Base-by-base conservation (phyloP, 2,888 invertebrate species). In the Agonopterix alstromeriana region DNA sequence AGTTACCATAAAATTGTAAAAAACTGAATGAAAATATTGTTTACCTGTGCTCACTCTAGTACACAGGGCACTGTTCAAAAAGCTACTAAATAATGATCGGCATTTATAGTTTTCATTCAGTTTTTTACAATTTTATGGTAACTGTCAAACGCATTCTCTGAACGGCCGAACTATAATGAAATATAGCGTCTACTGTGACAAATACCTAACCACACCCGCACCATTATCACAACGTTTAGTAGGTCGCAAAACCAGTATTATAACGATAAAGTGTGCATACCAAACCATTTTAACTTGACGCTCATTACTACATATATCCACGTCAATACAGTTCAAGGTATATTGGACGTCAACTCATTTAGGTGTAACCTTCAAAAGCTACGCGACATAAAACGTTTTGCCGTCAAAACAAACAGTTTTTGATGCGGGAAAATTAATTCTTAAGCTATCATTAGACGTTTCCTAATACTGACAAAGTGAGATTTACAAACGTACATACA, bases 161-260 rank as follows among this genome's bases (percentile, higher is more conserved):
- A 27, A 7, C 27, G 0, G 7, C 27, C 5, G 27, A 27, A 5
- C 27, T 7, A 5, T 27, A 7, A 17, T 17, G 7, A 27, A 27
- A 5, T 5, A 7, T 27, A 27, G 5, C 27, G 7, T 27, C 27
- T 7, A 27, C 7, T 27, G 27, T 27, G 27, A 27, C 27, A 5
- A 27, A 27, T 27, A 27, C 27, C 27, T 27, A 27, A 27, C 27
- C 7, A 27, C 27, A 7, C 27, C 5, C 27, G 27, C 7, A 27
- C 5, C 27, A 27, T 27, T 27, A 27, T 27, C 27, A 27, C 27
- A 27, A 27, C 27, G 5, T 54, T 55, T 57, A 66, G 63, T 67
- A 63, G 70, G 70, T 73, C 72, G 66, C 65, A 65, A 73, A 75
- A 77, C 75, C 69, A 68, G 77, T 71, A 70, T 68, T 56, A 38